Conservation (phyloP, 92 coral and sea anemone genomes). For the Ricordea florida region DNA sequence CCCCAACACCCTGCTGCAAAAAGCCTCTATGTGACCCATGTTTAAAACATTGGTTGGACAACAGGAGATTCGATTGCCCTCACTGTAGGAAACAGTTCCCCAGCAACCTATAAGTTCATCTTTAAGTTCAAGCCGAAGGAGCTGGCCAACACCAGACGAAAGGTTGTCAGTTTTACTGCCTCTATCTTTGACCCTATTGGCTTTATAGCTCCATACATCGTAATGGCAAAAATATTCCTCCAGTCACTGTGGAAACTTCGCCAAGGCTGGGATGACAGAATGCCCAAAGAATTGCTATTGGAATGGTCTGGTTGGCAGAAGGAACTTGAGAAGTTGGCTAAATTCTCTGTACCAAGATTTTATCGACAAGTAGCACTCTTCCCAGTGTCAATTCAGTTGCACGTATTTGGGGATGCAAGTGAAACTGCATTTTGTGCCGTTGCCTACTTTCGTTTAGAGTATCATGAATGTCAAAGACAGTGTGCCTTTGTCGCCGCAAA, state of each 20-base stretch:
- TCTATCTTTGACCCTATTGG: conserved; percentile 45
- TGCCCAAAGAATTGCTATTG: conserved; percentile 17
- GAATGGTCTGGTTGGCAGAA: conserved; percentile 33
- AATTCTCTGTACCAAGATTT: conserved; percentile 16
- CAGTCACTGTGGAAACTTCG: conserved; percentile 41
- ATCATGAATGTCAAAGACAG: conserved; percentile 11
- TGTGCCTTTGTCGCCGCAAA: conserved; percentile 24
- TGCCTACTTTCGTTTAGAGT: conserved; percentile 34
- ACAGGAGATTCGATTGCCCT: too few relatives aligned
- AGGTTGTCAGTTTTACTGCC: neutral
- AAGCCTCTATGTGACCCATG: too few relatives aligned
- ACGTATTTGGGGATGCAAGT: conserved; percentile 39
- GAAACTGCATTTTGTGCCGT: conserved; percentile 25
- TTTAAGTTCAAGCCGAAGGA: conserved; percentile 25
- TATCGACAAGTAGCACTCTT: neutral
- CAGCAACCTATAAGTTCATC: too few relatives aligned
- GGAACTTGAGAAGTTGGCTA: conserved; percentile 3
- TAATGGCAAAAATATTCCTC: conserved; percentile 35
- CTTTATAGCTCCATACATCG: conserved; percentile 25
- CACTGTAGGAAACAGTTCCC: too few relatives aligned
- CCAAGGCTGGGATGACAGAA: conserved; percentile 41
- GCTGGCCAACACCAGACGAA: conserved; percentile 9
- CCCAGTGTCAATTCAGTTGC: too few relatives aligned
- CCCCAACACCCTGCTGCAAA: too few relatives aligned
- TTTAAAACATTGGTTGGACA: too few relatives aligned